phyloP scores from a whole-genome alignment of 2,797 vertebrate genomes.

The Poeciliopsis presidionis region DNA sequence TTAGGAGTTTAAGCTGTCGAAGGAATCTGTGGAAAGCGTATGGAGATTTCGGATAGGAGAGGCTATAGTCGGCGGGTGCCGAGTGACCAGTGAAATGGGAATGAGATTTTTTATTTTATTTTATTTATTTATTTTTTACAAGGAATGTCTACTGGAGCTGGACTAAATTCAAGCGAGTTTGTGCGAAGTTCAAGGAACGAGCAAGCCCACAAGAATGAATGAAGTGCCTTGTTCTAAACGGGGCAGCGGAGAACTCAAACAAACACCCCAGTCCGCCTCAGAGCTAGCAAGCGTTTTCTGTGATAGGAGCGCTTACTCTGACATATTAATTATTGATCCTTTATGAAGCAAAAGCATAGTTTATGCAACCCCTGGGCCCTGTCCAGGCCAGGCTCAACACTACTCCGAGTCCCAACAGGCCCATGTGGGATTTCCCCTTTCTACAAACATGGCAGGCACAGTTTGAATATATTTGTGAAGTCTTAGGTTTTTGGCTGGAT shows the following conservation, averaged over 20 bases:
- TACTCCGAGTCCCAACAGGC: constrained; percentile 55
- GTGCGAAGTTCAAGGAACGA: constrained; percentile 40
- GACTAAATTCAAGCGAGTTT: constrained; percentile 32
- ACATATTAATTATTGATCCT: constrained; percentile 79
- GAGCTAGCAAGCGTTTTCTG: constrained; percentile 60
- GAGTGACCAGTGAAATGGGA: constrained; percentile 45
- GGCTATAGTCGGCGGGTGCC: constrained; percentile 42
- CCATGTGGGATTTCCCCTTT: constrained; percentile 46
- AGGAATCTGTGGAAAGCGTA: constrained; percentile 56
- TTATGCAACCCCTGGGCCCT: constrained; percentile 70
- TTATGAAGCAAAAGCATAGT: constrained; percentile 68
- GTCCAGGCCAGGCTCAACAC: constrained; percentile 44
- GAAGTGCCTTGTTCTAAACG: constrained; percentile 58
- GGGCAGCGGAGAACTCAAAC: constrained; percentile 53
- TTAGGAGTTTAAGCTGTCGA: constrained; percentile 55
- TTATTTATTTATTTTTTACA: constrained; percentile 10
- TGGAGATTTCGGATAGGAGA: constrained; percentile 29
- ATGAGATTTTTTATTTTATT: constrained; percentile 5
- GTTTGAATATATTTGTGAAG: constrained; percentile 43
- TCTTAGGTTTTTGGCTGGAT: constrained; percentile 51
- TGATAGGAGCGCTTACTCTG: constrained; percentile 63
- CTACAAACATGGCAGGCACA: constrained; percentile 33
- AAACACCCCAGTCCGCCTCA: constrained; percentile 51
- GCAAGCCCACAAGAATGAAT: constrained; percentile 41
- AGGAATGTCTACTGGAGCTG: constrained; percentile 27